These are phyloP conservation scores for Lasioglossum leucozonium DNA, from an alignment of 2,888 invertebrate genomes.

Conservation along the genomic window DNA sequence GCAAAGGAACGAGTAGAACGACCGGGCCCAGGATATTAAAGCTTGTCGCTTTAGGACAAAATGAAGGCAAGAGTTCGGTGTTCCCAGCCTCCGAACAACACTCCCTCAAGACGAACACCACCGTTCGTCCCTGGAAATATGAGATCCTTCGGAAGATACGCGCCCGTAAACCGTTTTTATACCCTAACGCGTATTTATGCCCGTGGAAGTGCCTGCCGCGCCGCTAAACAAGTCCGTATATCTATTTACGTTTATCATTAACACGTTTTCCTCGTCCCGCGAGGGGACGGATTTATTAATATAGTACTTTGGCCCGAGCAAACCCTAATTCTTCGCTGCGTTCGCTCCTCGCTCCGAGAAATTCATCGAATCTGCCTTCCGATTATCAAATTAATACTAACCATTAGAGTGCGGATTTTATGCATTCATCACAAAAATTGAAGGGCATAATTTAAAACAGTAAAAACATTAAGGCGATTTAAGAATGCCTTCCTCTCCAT, in stretches of 20 bases:
- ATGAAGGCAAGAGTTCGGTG: constrained; percentile 77
- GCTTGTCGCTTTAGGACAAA: constrained; percentile 84
- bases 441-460: too few relatives aligned
- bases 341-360: neutral
- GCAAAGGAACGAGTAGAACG: constrained; percentile 57
- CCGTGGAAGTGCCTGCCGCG: constrained; percentile 16
- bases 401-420: too few relatives aligned
- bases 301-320: neutral
- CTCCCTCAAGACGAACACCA: constrained; percentile 40
- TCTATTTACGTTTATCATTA: constrained; percentile 43
- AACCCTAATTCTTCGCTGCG: neutral
- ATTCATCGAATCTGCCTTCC: neutral
- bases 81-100: constrained; percentile 43
- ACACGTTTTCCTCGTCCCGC: neutral
- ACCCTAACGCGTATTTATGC: constrained; percentile 60
- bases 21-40: constrained; percentile 80
- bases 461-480: too few relatives aligned
- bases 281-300: neutral
- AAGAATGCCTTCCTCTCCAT: too few relatives aligned
- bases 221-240: constrained; percentile 17
- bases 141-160: constrained; percentile 58
- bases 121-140: constrained; percentile 49
- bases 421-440: too few relatives aligned
- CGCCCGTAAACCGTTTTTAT: constrained; percentile 57
- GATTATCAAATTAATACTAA: neutral